phyloP scores from a whole-genome alignment of 2,797 vertebrate genomes.

The Natrix natrix region DNA sequence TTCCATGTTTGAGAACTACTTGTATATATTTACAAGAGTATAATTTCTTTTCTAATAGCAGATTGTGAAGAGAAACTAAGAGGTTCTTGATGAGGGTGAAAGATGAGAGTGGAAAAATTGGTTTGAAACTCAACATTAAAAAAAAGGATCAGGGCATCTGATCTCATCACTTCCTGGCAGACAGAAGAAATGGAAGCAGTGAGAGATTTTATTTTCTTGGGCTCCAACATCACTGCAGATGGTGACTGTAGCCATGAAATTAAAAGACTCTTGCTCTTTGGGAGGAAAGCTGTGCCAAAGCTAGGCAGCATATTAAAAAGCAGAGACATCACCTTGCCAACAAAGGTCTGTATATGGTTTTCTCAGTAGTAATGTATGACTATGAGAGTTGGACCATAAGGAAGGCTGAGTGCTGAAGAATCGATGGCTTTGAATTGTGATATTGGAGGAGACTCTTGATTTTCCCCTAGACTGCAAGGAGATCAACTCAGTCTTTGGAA shows the following conservation, averaged over 20 bases:
- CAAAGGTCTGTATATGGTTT: background rate
- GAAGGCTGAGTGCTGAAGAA: background rate
- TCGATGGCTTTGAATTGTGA: background rate
- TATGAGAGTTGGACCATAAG: background rate
- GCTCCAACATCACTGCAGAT: background rate
- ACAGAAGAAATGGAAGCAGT: background rate
- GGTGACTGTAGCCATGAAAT: background rate
- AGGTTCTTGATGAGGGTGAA: background rate
- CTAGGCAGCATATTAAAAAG: background rate
- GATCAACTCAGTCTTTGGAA: background rate
- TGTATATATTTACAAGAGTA: background rate
- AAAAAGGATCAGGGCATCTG: background rate
- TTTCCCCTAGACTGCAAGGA: background rate
- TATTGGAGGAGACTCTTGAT: background rate
- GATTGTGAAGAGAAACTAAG: background rate
- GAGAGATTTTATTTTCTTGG: background rate
- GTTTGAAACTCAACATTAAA: background rate
- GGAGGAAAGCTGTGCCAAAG: background rate
- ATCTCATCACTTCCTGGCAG: background rate
- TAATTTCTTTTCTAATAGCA: background rate
- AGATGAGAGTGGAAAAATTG: background rate
- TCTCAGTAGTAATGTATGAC: background rate
- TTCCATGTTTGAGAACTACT: background rate
- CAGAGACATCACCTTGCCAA: background rate
- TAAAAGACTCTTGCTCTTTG: background rate